These are phyloP conservation scores for Catocala nupta DNA, from an alignment of 2,888 invertebrate species.

Conservation along the genomic window DNA sequence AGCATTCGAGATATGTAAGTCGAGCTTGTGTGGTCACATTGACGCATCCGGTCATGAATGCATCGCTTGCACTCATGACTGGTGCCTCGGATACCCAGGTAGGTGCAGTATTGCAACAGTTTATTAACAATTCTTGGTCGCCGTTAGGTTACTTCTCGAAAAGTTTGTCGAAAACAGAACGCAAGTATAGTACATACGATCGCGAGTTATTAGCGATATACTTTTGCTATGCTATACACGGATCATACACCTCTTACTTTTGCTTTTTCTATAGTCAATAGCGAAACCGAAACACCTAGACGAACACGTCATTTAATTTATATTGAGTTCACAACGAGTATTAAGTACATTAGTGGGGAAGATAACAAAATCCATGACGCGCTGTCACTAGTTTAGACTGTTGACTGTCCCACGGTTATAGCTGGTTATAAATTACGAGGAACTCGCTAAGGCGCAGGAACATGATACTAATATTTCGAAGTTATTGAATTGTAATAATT, in stretches of 20 bases:
- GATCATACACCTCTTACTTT: not conserved
- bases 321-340: not conserved
- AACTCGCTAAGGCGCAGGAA: too few species aligned
- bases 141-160: slow-evolving; percentile 3
- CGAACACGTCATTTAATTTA: not conserved
- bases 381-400: not conserved
- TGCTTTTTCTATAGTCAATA: not conserved
- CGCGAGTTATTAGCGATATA: slow-evolving; percentile 45
- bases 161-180: too few species aligned
- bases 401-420: not conserved
- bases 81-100: slow-evolving; percentile 37
- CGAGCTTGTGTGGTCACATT: slow-evolving; percentile 26
- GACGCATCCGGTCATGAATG: slow-evolving; percentile 14
- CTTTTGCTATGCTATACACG: slow-evolving; percentile 23
- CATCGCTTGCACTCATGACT: slow-evolving; percentile 23
- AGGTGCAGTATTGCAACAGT: slow-evolving; percentile 42
- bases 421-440: too few species aligned
- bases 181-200: slow-evolving; percentile 14
- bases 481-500: too few species aligned
- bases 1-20: slow-evolving; percentile 34
- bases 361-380: not conserved
- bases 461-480: too few species aligned
- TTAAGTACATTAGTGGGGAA: not conserved
- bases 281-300: not conserved
- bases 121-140: slow-evolving; percentile 23